Base-by-base conservation (phyloP, 2,888 invertebrate species). In the Rotaria macrura region DNA sequence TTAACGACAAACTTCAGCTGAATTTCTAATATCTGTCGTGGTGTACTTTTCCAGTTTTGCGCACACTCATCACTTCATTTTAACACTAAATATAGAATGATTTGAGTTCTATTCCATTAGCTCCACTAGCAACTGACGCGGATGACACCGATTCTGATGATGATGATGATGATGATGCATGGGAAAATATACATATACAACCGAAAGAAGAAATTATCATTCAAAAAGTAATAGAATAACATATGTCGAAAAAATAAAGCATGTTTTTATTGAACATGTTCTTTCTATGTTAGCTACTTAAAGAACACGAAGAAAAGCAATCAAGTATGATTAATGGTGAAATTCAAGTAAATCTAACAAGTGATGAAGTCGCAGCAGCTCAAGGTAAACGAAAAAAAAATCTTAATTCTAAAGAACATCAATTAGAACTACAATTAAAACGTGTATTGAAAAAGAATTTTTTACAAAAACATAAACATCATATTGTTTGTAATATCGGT, bases 381-480 rank as follows among this genome's bases (percentile, higher is more conserved):
- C 38, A 79, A 40, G 40, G 74, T 25, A 40, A 25, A 40, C 38
- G 43, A n/a, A 79, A 79, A 25, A 79, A 79, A 25, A 43, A 79
- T 40, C 20, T 79, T 2, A 79, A 65, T 34, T 65, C 74, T 4
- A 79, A 40, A 43, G 74, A 79, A 43, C 74, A 79, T 40, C 43
- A 43, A 40, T 79, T 79, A 79, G 40, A 79, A 79, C 74, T 38
- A 25, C 74, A 79, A 25, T 79, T 79, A 79, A 79, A 79, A 25
- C 74, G 74, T 40, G 74, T 79, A 40, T 38, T 43, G 25, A 79
- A 79, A 40, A 25, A 38, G 25, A 79, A 25, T 12, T 40, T 25
- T 79, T 12, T 43, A 12, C 74, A n/a, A 40, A 40, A 40, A 40
- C 74, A 79, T 79, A 79, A 79, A 43, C n/a, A 40, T 40, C 40